Conservation (phyloP, 2,113 vertebrate species). For the Baryphthengus martii region DNA sequence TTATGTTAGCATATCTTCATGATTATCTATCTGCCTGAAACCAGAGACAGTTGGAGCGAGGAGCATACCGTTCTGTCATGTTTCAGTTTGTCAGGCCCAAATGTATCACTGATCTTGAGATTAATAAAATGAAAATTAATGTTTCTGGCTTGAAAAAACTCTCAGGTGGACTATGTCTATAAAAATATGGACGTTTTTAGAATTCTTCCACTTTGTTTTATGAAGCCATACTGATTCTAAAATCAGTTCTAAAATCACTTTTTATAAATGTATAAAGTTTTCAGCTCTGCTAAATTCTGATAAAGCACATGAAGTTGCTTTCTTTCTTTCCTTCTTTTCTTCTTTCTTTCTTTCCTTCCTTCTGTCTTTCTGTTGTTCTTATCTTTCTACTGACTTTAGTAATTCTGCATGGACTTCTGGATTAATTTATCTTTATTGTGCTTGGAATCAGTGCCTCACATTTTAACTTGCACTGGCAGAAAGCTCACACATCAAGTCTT, state of each 20-base stretch:
- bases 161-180: background rate
- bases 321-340: no score
- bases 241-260: background rate
- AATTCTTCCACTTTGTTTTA: background rate
- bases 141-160: background rate
- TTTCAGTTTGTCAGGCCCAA: background rate
- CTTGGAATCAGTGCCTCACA: background rate
- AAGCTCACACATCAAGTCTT: background rate
- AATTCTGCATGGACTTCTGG: background rate
- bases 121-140: background rate
- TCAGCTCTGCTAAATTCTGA: background rate
- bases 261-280: background rate
- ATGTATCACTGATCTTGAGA: background rate
- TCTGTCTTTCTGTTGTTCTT: background rate
- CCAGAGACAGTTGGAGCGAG: background rate
- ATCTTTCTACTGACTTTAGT: background rate
- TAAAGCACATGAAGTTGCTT: background rate
- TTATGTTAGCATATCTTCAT: accelerated
- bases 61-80: background rate
- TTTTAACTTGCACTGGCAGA: background rate
- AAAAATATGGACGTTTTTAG: background rate
- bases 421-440: background rate
- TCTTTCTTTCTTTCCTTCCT: accelerated
- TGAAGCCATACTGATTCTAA: background rate
- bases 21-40: background rate